phyloP scores from a whole-genome alignment of 2,888 invertebrate species.

The Plagodis pulveraria region DNA sequence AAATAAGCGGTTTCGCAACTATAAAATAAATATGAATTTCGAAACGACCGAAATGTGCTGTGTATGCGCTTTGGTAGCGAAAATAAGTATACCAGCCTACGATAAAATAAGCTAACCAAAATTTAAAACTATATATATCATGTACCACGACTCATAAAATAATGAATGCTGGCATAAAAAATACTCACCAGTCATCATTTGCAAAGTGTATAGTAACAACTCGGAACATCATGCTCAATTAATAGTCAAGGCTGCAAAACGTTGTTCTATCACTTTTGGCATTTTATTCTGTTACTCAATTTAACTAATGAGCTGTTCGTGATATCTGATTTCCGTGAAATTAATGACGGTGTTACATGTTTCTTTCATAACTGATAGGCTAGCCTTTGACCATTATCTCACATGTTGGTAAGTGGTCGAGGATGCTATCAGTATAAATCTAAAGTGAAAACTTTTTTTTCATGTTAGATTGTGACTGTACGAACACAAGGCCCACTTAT shows the following conservation, averaged over 20 bases:
- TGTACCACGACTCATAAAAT: no score
- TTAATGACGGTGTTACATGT: conserved; percentile 1
- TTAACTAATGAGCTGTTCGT: conserved; percentile 8
- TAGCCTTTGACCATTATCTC: neutral
- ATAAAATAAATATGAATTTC: no score
- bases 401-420: neutral
- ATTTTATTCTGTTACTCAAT: conserved; percentile 7
- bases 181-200: neutral
- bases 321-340: conserved; percentile 6
- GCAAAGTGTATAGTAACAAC: neutral
- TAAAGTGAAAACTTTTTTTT: no score
- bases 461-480: no score
- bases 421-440: no score
- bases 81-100: no score
- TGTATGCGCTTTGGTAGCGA: no score
- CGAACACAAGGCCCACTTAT: no score
- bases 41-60: no score
- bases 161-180: neutral
- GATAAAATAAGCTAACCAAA: no score
- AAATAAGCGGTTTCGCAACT: no score
- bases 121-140: no score
- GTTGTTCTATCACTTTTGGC: conserved; percentile 5
- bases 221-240: conserved; percentile 2
- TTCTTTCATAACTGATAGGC: neutral
- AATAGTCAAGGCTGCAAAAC: conserved; percentile 10